Conservation (phyloP, 2,797 vertebrate species). For the Choloepus didactylus region DNA sequence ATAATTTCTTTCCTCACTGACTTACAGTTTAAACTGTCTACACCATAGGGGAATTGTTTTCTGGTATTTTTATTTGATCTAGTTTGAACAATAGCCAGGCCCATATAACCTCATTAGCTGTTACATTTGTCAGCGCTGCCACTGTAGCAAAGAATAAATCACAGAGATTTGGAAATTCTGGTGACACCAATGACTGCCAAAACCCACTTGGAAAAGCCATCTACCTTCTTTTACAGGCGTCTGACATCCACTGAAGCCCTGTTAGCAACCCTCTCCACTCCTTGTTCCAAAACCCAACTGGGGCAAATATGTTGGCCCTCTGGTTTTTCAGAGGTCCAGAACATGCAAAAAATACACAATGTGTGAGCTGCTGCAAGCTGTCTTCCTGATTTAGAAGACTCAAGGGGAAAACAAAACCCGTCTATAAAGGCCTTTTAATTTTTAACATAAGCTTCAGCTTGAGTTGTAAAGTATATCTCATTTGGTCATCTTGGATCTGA, state of each 20-base stretch:
- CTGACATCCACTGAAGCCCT: background rate
- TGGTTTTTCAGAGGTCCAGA: conserved; percentile 61
- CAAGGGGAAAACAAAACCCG: conserved; percentile 85
- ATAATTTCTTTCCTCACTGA: background rate
- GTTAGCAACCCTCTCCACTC: background rate
- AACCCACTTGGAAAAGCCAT: conserved; percentile 49
- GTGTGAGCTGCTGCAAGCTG: conserved; percentile 77
- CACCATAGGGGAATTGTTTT: accelerated
- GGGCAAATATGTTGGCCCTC: conserved; percentile 63
- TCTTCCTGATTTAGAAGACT: conserved; percentile 87
- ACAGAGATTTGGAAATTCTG: background rate
- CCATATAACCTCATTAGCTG: background rate
- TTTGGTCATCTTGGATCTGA: conserved; percentile 87
- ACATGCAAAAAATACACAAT: conserved; percentile 71
- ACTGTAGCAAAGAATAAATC: background rate
- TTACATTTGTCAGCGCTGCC: background rate
- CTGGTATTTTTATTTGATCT: background rate
- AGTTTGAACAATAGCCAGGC: background rate
- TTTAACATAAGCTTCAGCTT: conserved; percentile 86
- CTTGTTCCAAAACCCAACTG: background rate
- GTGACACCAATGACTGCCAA: background rate
- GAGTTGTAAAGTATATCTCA: conserved; percentile 87
- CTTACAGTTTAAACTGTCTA: background rate
- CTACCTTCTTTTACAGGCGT: background rate
- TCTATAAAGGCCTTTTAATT: conserved; percentile 87